phyloP scores from a whole-genome alignment of 2,888 invertebrate species.

The Eremobia ochroleuca region DNA sequence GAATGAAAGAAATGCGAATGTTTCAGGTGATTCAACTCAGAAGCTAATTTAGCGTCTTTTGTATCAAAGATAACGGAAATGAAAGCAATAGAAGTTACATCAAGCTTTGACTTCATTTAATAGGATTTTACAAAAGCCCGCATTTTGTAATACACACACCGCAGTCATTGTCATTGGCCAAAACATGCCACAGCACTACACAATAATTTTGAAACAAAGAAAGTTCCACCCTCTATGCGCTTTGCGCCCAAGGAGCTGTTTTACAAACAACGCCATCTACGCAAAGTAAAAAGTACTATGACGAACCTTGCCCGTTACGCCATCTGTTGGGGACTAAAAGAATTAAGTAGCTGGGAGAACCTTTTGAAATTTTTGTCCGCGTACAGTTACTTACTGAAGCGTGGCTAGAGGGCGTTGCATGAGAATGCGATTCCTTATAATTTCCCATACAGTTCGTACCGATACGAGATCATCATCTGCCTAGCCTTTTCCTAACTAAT shows the following conservation, averaged over 20 bases:
- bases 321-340: slow-evolving; percentile 1
- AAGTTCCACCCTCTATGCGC: background rate
- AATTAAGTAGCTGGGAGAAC: background rate
- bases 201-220: background rate
- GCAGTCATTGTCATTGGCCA: no score
- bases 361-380: background rate
- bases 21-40: background rate
- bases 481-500: no score
- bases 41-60: background rate
- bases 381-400: background rate
- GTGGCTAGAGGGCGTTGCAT: slow-evolving; percentile 25
- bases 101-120: background rate
- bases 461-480: no score
- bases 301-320: background rate
- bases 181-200: no score
- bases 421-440: no score
- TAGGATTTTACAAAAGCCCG: background rate
- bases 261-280: slow-evolving; percentile 24
- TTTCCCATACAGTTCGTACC: no score
- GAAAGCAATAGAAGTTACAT: background rate
- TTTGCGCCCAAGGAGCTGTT: background rate
- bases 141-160: background rate
- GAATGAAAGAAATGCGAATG: background rate
- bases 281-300: background rate
- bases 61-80: slow-evolving; percentile 3